phyloP scores from a whole-genome alignment of 2,797 vertebrate species.

The Pangasius sanitwongsei region DNA sequence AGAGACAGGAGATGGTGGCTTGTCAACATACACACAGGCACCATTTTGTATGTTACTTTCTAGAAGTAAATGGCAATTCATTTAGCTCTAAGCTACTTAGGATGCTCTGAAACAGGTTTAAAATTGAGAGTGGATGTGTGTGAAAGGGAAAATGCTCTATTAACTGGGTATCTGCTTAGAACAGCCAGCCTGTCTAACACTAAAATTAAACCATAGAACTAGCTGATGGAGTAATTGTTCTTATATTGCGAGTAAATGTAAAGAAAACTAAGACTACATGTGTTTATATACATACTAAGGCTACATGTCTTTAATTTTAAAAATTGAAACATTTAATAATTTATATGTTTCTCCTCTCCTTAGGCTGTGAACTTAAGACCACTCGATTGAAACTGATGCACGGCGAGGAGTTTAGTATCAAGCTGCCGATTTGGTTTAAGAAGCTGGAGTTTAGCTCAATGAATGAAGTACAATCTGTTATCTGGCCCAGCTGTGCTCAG shows the following conservation, averaged over 20 bases:
- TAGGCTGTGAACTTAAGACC: constrained; percentile 13
- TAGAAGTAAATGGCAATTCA: neutral
- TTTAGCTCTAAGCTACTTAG: neutral
- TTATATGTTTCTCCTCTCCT: neutral
- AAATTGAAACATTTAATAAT: neutral
- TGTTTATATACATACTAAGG: neutral
- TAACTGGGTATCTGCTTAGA: neutral
- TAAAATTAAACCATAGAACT: too few relatives aligned
- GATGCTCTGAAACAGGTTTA: neutral
- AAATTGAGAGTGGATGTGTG: neutral
- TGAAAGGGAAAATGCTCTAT: neutral
- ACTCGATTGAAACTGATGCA: neutral
- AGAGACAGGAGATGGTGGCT: neutral
- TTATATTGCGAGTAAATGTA: neutral
- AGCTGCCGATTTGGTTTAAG: constrained; percentile 58
- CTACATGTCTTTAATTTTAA: neutral
- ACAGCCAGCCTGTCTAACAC: neutral
- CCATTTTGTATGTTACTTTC: neutral
- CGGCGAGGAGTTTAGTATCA: constrained; percentile 61
- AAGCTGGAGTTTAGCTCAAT: constrained; percentile 61
- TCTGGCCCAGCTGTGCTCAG: neutral
- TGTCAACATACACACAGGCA: neutral
- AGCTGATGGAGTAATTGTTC: neutral
- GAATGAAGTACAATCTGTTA: neutral
- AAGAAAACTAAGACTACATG: neutral